phyloP scores from a whole-genome alignment of 1,140 invertebrate species.

The Odontomachus brunneus region DNA sequence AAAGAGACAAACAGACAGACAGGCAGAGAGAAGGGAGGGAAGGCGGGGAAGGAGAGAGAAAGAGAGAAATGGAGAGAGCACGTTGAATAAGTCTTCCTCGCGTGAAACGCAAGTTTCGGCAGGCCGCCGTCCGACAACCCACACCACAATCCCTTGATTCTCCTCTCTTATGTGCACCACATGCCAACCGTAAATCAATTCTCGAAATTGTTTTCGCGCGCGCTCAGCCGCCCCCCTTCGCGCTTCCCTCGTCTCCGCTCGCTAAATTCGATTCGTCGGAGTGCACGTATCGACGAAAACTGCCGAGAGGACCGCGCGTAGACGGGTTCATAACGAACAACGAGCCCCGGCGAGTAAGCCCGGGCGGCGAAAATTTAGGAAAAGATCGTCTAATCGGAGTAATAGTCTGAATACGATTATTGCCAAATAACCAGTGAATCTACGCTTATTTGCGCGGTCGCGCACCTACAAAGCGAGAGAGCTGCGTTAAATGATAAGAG shows the following conservation, averaged over 20 bases:
- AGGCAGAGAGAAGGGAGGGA: background rate
- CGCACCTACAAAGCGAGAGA: too few relatives aligned
- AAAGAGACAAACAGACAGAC: background rate
- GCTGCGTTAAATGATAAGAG: too few relatives aligned
- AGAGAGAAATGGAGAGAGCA: too few relatives aligned
- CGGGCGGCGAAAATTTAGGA: slow-evolving; percentile 10
- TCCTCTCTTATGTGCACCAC: slow-evolving; percentile 54
- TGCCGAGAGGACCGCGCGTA: background rate
- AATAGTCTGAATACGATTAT: background rate
- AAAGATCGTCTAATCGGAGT: background rate
- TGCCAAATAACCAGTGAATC: background rate
- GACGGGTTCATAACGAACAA: slow-evolving; percentile 33
- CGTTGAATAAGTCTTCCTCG: slow-evolving; percentile 31
- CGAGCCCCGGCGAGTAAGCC: background rate
- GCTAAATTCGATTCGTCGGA: slow-evolving; percentile 36
- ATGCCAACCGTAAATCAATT: slow-evolving; percentile 78
- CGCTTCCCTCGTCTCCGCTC: background rate
- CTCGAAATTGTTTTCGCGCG: slow-evolving; percentile 75
- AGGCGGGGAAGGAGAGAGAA: too few relatives aligned
- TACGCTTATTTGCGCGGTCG: too few relatives aligned
- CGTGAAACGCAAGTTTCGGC: slow-evolving; percentile 35
- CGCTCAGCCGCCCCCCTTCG: too few relatives aligned
- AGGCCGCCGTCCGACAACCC: background rate
- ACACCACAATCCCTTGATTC: slow-evolving; percentile 31
- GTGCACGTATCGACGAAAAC: slow-evolving; percentile 19